These are phyloP conservation scores for Drosophila buzzatii DNA, from an alignment of 2,888 invertebrate genomes.

Conservation along the genomic window DNA sequence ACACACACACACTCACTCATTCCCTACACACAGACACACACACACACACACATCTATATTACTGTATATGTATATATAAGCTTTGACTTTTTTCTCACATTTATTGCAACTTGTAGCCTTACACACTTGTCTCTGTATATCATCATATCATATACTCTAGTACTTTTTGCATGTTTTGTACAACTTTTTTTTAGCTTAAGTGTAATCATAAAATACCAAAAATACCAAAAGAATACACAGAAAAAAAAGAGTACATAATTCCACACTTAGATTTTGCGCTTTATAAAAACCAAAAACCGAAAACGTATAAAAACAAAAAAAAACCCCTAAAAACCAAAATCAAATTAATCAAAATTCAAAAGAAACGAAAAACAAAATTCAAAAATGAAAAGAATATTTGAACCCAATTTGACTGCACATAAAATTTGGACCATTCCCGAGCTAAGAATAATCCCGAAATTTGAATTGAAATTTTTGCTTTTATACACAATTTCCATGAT, in stretches of 20 bases:
- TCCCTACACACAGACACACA: slow-evolving; percentile 1
- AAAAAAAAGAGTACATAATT: slow-evolving; percentile 22
- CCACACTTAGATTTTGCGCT: slow-evolving; percentile 45
- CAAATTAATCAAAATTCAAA: slow-evolving; percentile 45
- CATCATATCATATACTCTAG: slow-evolving; percentile 7
- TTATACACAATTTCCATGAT: slow-evolving; percentile 15
- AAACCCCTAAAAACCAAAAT: slow-evolving; percentile 27
- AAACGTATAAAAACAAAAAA: slow-evolving; percentile 35
- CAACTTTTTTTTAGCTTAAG: slow-evolving; percentile 7
- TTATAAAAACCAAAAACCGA: slow-evolving; percentile 27
- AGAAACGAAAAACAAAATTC: slow-evolving; percentile 6
- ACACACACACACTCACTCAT: slow-evolving; percentile 3
- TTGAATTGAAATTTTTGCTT: slow-evolving; percentile 27
- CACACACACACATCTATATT: background rate
- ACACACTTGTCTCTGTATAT: background rate
- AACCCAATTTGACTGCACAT: slow-evolving; percentile 51
- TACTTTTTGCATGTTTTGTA: slow-evolving; percentile 37
- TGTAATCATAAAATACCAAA: slow-evolving; percentile 26
- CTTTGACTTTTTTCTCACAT: background rate
- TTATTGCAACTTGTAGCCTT: slow-evolving; percentile 19
- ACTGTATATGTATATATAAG: slow-evolving; percentile 10
- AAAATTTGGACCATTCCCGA: slow-evolving; percentile 61
- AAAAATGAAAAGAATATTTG: slow-evolving; percentile 12
- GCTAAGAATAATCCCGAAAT: slow-evolving; percentile 22
- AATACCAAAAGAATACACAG: slow-evolving; percentile 23